These are phyloP conservation scores for Murina feae DNA, from an alignment of 2,113 vertebrate species.

Conservation along the genomic window DNA sequence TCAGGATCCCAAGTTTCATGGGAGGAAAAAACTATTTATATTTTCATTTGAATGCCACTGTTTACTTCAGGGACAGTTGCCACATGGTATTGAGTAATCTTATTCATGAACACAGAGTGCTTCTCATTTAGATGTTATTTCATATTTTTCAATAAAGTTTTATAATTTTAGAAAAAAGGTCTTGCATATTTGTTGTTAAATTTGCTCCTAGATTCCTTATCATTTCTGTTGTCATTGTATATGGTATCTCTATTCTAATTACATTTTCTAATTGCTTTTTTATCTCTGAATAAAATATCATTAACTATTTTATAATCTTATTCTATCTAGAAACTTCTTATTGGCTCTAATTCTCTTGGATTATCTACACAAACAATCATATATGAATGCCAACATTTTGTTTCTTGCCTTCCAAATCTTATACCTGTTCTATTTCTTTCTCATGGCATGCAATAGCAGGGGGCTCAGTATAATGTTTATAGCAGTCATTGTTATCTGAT, in stretches of 20 bases:
- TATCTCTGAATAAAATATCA: constrained; percentile 10
- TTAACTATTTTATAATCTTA: not conserved
- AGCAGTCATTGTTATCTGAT: not conserved
- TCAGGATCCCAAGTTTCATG: not conserved
- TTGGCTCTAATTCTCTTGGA: not conserved
- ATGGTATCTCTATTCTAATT: not conserved
- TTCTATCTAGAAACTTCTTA: constrained; percentile 16
- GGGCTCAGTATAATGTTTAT: not conserved
- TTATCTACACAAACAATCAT: not conserved
- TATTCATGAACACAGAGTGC: not conserved
- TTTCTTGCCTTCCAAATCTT: not conserved
- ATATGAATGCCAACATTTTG: not conserved
- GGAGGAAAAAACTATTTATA: not conserved
- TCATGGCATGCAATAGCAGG: not conserved
- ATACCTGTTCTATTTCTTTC: not conserved
- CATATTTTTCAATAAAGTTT: not conserved
- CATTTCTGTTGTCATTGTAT: not conserved
- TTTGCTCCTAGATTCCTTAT: not conserved
- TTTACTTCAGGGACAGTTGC: not conserved
- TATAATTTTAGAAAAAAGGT: not conserved
- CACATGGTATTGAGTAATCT: not conserved
- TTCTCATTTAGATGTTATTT: not conserved
- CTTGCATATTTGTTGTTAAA: not conserved
- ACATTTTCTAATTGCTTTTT: constrained; percentile 21
- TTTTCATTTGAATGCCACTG: not conserved